Evolutionary conservation across 2,113 vertebrate genomes (phyloP).

Genomic region (Rhabdornis inornatus): DNA sequence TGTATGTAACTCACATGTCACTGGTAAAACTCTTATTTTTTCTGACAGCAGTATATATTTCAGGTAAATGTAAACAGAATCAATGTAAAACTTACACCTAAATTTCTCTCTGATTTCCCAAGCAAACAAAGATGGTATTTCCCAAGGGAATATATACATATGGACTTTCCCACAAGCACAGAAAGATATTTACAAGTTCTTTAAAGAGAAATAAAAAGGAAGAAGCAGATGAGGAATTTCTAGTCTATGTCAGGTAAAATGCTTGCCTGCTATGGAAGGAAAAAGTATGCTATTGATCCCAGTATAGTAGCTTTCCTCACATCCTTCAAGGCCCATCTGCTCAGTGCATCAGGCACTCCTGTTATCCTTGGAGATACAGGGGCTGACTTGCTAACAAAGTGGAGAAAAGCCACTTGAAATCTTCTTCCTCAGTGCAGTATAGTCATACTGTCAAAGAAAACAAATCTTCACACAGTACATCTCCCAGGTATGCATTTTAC

Average conservation of each 20-base stretch:
- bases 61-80: neutral
- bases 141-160: neutral
- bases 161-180: neutral
- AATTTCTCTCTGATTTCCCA: neutral
- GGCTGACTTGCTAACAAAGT: slow-evolving; percentile 35
- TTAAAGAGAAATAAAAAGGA: neutral
- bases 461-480: neutral
- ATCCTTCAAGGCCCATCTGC: slow-evolving; percentile 38
- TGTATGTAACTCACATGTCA: neutral
- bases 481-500: neutral
- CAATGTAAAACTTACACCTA: neutral
- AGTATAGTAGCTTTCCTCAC: slow-evolving; percentile 38
- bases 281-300: slow-evolving; percentile 25
- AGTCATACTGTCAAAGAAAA: slow-evolving; percentile 19
- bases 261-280: neutral
- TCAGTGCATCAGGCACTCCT: slow-evolving; percentile 21
- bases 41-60: neutral
- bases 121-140: neutral
- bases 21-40: neutral
- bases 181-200: neutral
- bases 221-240: neutral
- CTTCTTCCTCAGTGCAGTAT: neutral
- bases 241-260: neutral
- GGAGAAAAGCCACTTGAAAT: slow-evolving; percentile 62
- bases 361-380: slow-evolving; percentile 22